A percentile compares a stretch with the other conserved stretches of the same genome.
Evolutionary conservation across 2,888 invertebrate genomes (phyloP).

Genomic region (Orthonevra nobilis): DNA sequence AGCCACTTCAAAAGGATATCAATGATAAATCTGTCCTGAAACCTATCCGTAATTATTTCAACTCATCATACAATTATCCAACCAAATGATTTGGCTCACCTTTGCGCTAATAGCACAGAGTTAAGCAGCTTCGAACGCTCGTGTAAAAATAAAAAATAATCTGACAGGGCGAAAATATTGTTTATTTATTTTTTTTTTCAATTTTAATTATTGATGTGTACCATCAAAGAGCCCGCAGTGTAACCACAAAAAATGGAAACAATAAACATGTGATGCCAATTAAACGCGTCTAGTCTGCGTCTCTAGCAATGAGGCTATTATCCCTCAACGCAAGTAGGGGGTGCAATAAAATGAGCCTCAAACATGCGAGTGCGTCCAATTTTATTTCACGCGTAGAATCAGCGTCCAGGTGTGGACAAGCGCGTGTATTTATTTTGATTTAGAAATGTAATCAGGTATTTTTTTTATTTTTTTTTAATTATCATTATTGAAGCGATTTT

Average conservation of each 20-base stretch:
- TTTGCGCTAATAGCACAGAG: neutral
- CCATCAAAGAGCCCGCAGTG: no score
- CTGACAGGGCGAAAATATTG: neutral
- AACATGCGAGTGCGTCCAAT: no score
- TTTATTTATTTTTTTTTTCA: no score
- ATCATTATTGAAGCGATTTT: constrained; percentile 60
- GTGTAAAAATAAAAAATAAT: no score
- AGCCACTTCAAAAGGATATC: constrained; percentile 5
- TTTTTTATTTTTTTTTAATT: constrained; percentile 53
- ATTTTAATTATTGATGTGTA: no score
- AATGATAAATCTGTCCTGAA: constrained; percentile 16
- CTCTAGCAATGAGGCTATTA: no score
- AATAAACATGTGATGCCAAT: no score
- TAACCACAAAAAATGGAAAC: constrained; percentile 26
- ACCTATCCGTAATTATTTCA: neutral
- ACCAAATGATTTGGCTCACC: neutral
- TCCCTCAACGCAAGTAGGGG: no score
- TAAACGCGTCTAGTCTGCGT: no score
- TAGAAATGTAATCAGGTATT: constrained; percentile 35
- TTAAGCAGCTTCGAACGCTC: no score
- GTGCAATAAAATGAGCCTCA: no score
- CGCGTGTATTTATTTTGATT: constrained; percentile 39
- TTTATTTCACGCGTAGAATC: no score
- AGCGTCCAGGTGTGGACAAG: constrained; percentile 43
- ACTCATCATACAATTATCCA: neutral